Evolutionary conservation across 1,140 invertebrate species (phyloP).

Genomic region (Drosophila bifasciata): DNA sequence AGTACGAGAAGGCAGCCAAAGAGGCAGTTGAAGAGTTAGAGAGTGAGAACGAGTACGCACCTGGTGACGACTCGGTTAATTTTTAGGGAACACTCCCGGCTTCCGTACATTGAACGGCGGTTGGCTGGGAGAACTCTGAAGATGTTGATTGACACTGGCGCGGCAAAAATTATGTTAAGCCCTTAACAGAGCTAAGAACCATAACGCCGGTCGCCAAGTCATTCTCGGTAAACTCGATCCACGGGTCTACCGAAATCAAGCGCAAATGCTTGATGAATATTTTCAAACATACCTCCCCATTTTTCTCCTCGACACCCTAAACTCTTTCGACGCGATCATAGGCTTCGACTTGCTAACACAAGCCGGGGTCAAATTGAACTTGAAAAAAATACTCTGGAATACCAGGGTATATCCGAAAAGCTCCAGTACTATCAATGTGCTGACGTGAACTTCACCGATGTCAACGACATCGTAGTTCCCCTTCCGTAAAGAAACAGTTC

Average conservation of each 20-base stretch:
- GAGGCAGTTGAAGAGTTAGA: constrained; percentile 20
- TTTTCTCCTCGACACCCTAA: constrained; percentile 10
- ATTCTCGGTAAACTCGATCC: constrained; percentile 35
- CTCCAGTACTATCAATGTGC: constrained; percentile 1
- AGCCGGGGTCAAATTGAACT: background rate
- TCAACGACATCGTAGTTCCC: background rate
- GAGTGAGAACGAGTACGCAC: constrained; percentile 1
- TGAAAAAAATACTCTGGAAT: constrained; percentile 1
- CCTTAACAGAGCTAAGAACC: constrained; percentile 26
- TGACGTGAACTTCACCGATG: constrained; percentile 9
- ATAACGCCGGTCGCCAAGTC: constrained; percentile 28
- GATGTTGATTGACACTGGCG: constrained; percentile 38
- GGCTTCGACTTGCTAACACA: constrained; percentile 13
- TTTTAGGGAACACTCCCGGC: constrained; percentile 36
- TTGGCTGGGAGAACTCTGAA: constrained; percentile 35
- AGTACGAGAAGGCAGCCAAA: constrained; percentile 13
- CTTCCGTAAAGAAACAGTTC: constrained; percentile 8
- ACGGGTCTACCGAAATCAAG: constrained; percentile 19
- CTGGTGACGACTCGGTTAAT: constrained; percentile 13
- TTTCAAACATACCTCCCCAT: constrained; percentile 14
- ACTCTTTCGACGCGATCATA: constrained; percentile 9
- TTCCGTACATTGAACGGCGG: constrained; percentile 28
- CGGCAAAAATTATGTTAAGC: constrained; percentile 33
- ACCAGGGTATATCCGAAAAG: constrained; percentile 1
- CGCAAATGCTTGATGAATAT: constrained; percentile 20